Percentiles rank a stretch among this genome's conserved stretches.
Conservation (phyloP, 2,113 vertebrate genomes). For the Pluvialis apricaria region DNA sequence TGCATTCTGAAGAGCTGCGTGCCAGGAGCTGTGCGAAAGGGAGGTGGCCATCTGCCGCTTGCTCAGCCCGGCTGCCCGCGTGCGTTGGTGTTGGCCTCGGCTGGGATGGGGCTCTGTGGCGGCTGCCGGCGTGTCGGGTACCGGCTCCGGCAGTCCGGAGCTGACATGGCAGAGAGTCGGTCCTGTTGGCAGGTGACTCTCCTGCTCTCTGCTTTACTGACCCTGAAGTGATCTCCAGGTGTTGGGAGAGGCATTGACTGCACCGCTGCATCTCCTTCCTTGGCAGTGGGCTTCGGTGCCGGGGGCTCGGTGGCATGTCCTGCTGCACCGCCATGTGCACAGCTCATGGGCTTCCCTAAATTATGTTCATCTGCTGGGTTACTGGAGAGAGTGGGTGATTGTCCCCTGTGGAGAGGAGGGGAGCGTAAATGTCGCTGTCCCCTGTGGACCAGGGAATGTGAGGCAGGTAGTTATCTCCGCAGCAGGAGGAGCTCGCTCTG, state of each 20-base stretch:
- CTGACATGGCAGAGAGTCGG: background rate
- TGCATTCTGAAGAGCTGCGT: background rate
- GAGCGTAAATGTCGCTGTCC: background rate
- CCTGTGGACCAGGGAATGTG: background rate
- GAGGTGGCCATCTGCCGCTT: background rate
- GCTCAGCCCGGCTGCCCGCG: rapidly evolving
- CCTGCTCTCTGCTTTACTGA: background rate
- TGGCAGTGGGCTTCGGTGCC: background rate
- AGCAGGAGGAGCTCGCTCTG: background rate
- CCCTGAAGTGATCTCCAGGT: background rate
- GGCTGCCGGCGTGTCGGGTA: background rate
- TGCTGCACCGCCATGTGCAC: background rate
- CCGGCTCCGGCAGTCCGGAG: no score
- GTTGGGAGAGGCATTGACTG: background rate
- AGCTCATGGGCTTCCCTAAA: background rate
- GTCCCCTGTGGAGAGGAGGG: background rate
- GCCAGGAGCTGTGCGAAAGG: background rate
- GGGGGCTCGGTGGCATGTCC: background rate
- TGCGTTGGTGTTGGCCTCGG: no score
- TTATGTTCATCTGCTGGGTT: background rate
- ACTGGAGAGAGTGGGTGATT: background rate
- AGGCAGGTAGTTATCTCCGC: background rate
- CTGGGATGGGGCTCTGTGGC: background rate
- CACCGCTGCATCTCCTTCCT: background rate
- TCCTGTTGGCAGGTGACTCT: background rate